phyloP scores from a whole-genome alignment of 2,888 invertebrate species.

The Phengaris alcon region DNA sequence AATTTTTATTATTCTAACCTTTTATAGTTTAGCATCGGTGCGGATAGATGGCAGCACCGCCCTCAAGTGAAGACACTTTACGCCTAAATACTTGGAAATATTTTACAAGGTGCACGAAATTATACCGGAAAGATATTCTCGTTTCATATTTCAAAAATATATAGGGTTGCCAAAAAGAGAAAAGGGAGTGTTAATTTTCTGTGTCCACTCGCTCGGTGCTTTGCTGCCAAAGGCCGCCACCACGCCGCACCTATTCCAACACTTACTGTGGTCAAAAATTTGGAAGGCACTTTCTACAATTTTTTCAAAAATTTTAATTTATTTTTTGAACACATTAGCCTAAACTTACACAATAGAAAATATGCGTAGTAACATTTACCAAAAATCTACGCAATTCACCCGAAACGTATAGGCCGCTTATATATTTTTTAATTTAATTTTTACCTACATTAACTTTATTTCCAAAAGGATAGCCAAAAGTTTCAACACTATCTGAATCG shows the following conservation, averaged over 20 bases:
- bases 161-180: conserved; percentile 14
- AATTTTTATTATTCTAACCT: conserved; percentile 76
- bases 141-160: conserved; percentile 12
- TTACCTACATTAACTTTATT: conserved; percentile 70
- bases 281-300: conserved; percentile 90
- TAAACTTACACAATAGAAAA: conserved; percentile 81
- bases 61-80: conserved; percentile 25
- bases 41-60: conserved; percentile 45
- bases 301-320: conserved; percentile 80
- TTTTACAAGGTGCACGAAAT: conserved; percentile 33
- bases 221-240: conserved; percentile 52
- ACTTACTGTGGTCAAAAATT: conserved; percentile 81
- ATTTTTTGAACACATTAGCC: conserved; percentile 87
- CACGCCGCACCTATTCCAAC: conserved; percentile 80
- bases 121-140: not conserved
- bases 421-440: conserved; percentile 61
- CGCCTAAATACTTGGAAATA: conserved; percentile 28
- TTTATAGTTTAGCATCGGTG: conserved; percentile 69
- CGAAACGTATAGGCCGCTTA: conserved; percentile 76
- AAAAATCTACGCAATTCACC: conserved; percentile 74
- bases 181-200: conserved; percentile 18
- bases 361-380: conserved; percentile 79
- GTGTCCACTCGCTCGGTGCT: conserved; percentile 35
- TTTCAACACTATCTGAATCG: conserved; percentile 73
- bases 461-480: conserved; percentile 78